These are phyloP conservation scores for Papilio helenus DNA, from an alignment of 1,140 invertebrate genomes.

Conservation along the genomic window DNA sequence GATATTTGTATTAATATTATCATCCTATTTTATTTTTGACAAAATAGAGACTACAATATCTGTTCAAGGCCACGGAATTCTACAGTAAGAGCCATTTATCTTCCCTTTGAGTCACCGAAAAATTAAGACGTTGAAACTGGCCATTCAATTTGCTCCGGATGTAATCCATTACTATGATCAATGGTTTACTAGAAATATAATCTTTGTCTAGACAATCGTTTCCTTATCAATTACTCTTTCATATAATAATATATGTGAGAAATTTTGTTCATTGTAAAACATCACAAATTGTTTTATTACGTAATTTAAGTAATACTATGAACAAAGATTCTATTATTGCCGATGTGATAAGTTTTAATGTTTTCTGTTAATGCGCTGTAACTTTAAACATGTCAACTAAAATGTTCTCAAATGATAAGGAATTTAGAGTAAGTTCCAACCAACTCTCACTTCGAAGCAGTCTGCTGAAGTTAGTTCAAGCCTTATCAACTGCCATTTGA, in stretches of 20 bases:
- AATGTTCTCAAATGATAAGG: constrained; percentile 5
- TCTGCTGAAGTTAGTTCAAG: neutral
- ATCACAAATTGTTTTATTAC: neutral
- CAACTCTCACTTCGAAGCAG: neutral
- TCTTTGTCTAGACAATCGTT: neutral
- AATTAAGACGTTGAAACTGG: constrained; percentile 5
- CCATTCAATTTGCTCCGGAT: neutral
- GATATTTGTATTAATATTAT: too few relatives aligned
- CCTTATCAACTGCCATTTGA: neutral
- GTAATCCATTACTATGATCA: constrained; percentile 2
- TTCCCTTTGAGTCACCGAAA: neutral
- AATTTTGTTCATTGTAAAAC: neutral
- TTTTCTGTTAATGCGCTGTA: neutral
- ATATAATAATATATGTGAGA: neutral
- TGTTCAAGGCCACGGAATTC: too few relatives aligned
- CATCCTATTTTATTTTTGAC: too few relatives aligned
- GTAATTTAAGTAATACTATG: neutral
- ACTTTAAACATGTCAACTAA: neutral
- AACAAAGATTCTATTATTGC: neutral
- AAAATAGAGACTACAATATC: too few relatives aligned
- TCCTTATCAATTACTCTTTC: neutral
- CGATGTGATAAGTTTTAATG: neutral
- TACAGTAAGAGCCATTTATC: neutral
- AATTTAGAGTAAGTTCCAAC: neutral
- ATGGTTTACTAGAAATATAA: neutral